Evolutionary conservation across 2,113 vertebrate species (phyloP).

Genomic region (Rissa tridactyla): DNA sequence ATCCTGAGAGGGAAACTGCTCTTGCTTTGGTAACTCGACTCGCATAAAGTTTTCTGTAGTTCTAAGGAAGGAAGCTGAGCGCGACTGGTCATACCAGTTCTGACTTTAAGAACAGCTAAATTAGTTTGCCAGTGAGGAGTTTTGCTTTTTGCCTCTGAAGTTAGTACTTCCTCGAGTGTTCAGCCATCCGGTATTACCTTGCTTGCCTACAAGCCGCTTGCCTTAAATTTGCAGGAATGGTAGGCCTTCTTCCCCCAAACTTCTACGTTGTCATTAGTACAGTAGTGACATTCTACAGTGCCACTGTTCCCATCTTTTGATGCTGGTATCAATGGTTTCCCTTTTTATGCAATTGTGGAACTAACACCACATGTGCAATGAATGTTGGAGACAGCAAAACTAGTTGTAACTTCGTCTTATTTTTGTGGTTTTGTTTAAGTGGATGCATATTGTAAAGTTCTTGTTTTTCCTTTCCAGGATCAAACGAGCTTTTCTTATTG

Average conservation of each 20-base stretch:
- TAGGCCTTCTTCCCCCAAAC: neutral
- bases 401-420: neutral
- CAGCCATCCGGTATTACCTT: neutral
- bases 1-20: neutral
- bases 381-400: neutral
- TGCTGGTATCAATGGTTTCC: neutral
- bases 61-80: neutral
- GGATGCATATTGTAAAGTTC: neutral
- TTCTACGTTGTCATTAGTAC: too few species aligned
- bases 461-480: conserved; percentile 78
- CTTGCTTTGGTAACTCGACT: neutral
- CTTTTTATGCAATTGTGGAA: neutral
- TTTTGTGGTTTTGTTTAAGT: neutral
- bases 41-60: accelerated
- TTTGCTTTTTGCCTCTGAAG: neutral
- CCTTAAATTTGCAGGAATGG: neutral
- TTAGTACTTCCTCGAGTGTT: neutral
- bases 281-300: accelerated
- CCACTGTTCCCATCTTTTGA: neutral
- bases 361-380: accelerated
- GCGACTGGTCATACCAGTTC: accelerated
- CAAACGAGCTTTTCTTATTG: conserved; percentile 98
- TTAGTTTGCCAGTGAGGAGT: neutral
- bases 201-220: neutral
- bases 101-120: neutral